phyloP scores from a whole-genome alignment of 1,140 invertebrate genomes.

The Macrocentrus cingulum region DNA sequence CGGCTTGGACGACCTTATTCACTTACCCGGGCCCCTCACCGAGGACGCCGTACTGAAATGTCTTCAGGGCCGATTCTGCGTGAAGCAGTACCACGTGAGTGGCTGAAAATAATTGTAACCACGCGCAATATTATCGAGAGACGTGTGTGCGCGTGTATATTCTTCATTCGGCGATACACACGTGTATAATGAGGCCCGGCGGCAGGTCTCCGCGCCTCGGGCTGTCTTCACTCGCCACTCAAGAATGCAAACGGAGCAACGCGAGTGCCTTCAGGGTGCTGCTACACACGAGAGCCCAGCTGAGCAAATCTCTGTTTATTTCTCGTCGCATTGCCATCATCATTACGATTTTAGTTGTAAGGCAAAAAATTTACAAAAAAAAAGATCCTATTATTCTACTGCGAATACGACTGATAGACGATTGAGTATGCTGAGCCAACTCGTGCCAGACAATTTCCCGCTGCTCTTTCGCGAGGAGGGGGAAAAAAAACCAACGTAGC shows the following conservation, averaged over 20 bases:
- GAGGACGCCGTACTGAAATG: slow-evolving; percentile 91
- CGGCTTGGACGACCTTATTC: slow-evolving; percentile 82
- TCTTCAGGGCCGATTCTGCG: slow-evolving; percentile 83
- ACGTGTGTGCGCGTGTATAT: no score
- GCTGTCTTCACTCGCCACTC: slow-evolving; percentile 27
- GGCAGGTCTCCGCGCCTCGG: slow-evolving; percentile 29
- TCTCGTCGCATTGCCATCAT: no score
- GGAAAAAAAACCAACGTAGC: not conserved
- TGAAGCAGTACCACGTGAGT: slow-evolving; percentile 87
- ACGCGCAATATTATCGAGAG: no score
- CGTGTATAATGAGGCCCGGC: slow-evolving; percentile 22
- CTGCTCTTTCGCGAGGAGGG: not conserved
- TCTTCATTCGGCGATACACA: slow-evolving; percentile 14
- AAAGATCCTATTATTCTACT: no score
- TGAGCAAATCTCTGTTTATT: no score
- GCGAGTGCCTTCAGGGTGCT: slow-evolving; percentile 24
- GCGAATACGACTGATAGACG: not conserved
- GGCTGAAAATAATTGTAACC: slow-evolving; percentile 31
- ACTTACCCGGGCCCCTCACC: slow-evolving; percentile 86
- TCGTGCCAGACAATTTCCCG: slow-evolving; percentile 1
- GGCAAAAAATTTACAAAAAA: no score
- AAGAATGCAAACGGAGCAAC: slow-evolving; percentile 50
- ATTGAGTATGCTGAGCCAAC: not conserved
- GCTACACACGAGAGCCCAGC: slow-evolving; percentile 19
- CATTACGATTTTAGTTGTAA: no score